Evolutionary conservation across 1,140 invertebrate species (phyloP), one percentile per base, ranked within the genome.

Genomic region (Scaptomyza pallida): DNA sequence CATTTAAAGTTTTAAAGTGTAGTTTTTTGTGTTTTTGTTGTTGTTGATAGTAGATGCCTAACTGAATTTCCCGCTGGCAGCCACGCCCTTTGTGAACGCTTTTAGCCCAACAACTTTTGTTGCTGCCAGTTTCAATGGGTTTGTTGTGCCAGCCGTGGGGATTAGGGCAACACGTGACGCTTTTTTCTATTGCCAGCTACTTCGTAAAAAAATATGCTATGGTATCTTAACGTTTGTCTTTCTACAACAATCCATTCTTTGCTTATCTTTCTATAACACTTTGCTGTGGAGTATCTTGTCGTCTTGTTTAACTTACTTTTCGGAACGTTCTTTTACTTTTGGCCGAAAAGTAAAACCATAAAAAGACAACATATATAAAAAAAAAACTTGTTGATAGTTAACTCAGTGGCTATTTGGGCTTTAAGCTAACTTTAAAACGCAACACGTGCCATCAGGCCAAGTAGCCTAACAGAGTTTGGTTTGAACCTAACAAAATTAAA

Each of bases 1-100:
- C 81, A 86, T 86, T 86, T 86, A 86, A 86, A 86, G 81, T 86
- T 86, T 69, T 56, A 88, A 86, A 86, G 81, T 88, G 81, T 81
- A 44, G 74, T 65, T 69, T 73, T 68, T 72, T 48, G 63, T 86
- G 78, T 74, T 78, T 30, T 30, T 30, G 2, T 21, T 21, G 2
- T 9, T 30, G 26, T 30, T 5, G 26, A 30, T 30, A 30, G 26
- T 30, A 8, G 77, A 86, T 88, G 78, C 54, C 71, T 72, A 47
- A 62, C 57, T 52, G 57, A 45, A 8, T 45, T 15, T 15, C 41
- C 26, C 23, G 21, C 48, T 69, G 69, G 13, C 52, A 40, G 64
- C 60, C 56, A 67, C 51, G 60, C 61, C 67, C 51, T 5, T 40
- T 51, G 40, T 21, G 57, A 30, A 41, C 65, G 40, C 8, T 12